Evolutionary conservation across 2,113 vertebrate species (phyloP).

Genomic region (Catharus fuscescens): DNA sequence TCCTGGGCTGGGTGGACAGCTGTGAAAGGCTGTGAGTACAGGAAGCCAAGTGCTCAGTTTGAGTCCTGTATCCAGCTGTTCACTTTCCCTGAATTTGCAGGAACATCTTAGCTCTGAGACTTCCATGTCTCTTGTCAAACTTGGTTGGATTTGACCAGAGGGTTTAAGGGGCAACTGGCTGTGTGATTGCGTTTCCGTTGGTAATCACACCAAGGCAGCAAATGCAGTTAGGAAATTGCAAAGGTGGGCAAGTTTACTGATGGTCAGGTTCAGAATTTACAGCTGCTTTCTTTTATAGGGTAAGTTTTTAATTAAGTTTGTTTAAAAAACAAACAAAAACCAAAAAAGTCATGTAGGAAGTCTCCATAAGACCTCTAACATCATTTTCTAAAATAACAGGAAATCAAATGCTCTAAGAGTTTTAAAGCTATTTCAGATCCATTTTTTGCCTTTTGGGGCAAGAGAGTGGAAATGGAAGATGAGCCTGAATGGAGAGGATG

Average conservation of each 20-base stretch:
- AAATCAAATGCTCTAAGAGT: constrained; percentile 30
- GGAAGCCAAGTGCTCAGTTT: not conserved
- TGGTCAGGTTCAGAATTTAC: constrained; percentile 46
- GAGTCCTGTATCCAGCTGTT: not conserved
- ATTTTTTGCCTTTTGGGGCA: not conserved
- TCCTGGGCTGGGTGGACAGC: not conserved
- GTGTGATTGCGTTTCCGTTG: constrained; percentile 54
- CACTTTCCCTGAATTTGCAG: not conserved
- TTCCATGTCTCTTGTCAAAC: constrained; percentile 56
- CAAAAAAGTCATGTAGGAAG: not conserved
- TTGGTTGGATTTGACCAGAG: constrained; percentile 60
- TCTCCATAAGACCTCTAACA: not conserved
- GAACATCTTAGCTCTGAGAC: not conserved
- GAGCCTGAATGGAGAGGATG: not conserved
- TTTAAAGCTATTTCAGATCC: not conserved
- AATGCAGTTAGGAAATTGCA: constrained; percentile 39
- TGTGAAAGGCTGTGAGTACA: fast-evolving
- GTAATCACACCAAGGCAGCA: constrained; percentile 33
- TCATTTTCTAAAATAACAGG: constrained; percentile 40
- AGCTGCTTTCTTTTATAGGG: constrained; percentile 54
- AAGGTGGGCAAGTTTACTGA: constrained; percentile 29
- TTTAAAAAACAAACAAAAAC: not conserved
- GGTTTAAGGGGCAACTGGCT: constrained; percentile 62
- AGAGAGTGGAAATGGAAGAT: not conserved
- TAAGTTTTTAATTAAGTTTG: constrained; percentile 43